Evolutionary conservation across 1,140 invertebrate species (phyloP), one percentile per base, ranked within the genome.

Genomic region (Dendrolimus punctatus): DNA sequence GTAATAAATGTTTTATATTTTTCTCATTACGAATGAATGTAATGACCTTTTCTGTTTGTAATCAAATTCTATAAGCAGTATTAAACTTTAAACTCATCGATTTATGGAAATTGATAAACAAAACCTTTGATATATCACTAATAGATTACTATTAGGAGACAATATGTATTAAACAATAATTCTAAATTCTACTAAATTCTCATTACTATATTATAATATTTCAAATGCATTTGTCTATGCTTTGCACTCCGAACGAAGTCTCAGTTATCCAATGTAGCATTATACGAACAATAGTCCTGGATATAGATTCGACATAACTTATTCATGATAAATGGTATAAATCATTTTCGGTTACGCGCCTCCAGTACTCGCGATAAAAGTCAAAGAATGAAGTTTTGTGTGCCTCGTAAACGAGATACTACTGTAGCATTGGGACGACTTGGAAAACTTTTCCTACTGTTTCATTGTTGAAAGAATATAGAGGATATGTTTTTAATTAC

Each of bases 281-380:
- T 46, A 55, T 53, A 51, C n/a, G 46, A 51, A 68, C 62, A 74
- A 75, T 79, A 84, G 77, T 79, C 76, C 67, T 71, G 61, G 51
- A 68, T 73, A 71, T 71, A 68, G 69, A 78, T 59, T 68, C 60
- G 58, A 62, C 68, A 77, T 82, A 82, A 80, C 58, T 79, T 85
- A 85, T 85, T 85, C 83, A 85, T 83, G 80, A 81, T 82, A 82
- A 82, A 77, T 72, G 67, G 65, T 78, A 85, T 85, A 85, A 85
- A 85, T 85, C 80, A 85, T 85, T 82, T 81, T 72, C 69, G 53
- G 68, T 76, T 77, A 79, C 78, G 74, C 70, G 63, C 73, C 62
- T 66, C 58, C 57, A 71, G 64, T 70, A 58, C 51, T 64, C 60
- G 74, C 76, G 82, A 85, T 85, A 85, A 82, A 80, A 77, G 78